Conservation (phyloP, 2,888 invertebrate genomes). For the Plemyria rubiginata region DNA sequence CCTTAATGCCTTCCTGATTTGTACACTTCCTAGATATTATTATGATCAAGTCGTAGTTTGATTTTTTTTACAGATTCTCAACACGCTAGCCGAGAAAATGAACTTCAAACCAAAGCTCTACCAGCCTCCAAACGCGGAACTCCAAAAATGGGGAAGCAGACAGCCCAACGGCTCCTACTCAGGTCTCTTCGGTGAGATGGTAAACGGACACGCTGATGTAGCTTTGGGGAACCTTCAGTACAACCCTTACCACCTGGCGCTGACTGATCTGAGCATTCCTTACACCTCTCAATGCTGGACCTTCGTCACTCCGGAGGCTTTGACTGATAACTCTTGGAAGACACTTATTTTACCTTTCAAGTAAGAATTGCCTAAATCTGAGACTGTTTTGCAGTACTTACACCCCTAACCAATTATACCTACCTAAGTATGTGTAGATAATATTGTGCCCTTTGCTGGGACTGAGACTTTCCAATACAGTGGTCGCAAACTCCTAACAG, state of each 20-base stretch:
- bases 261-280: constrained; percentile 90
- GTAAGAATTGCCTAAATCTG: constrained; percentile 66
- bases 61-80: constrained; percentile 83
- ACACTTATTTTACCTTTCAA: constrained; percentile 92
- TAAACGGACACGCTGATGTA: constrained; percentile 87
- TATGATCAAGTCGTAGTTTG: neutral
- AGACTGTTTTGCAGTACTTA: neutral
- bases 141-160: constrained; percentile 88
- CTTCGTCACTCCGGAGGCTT: constrained; percentile 92
- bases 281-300: constrained; percentile 94
- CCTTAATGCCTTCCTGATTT: too few relatives aligned
- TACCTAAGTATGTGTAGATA: too few relatives aligned
- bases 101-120: constrained; percentile 89
- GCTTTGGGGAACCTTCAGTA: constrained; percentile 92
- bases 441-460: too few relatives aligned
- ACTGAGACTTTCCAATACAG: too few relatives aligned
- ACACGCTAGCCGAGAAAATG: constrained; percentile 87
- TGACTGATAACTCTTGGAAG: constrained; percentile 93
- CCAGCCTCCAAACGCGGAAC: constrained; percentile 85
- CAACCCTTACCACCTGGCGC: constrained; percentile 87
- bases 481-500: too few relatives aligned
- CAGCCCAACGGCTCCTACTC: constrained; percentile 87
- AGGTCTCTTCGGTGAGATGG: constrained; percentile 90
- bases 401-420: too few relatives aligned
- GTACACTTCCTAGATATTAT: too few relatives aligned